Percentiles rank a stretch among this genome's conserved stretches.
These are phyloP conservation scores for Sebastes flavidus DNA, from an alignment of 2,797 vertebrate genomes.

Conservation along the genomic window DNA sequence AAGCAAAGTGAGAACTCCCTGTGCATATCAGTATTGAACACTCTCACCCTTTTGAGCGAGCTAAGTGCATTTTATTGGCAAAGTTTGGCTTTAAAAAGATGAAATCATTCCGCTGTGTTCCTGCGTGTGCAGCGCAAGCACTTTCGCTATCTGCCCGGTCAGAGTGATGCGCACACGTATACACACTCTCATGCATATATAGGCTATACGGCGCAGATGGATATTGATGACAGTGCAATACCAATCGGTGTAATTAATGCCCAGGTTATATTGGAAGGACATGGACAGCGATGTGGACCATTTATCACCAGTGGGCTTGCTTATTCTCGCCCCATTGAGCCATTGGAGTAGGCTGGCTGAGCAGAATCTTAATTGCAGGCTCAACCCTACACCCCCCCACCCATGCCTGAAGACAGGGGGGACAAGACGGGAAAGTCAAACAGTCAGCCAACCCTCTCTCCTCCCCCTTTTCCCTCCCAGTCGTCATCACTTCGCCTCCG, in stretches of 20 bases:
- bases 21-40: constrained; percentile 2
- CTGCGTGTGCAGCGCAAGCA: neutral
- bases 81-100: constrained; percentile 34
- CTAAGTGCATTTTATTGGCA: constrained; percentile 25
- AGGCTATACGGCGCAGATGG: constrained; percentile 47
- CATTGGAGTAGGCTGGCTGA: constrained; percentile 69
- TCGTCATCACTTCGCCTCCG: constrained; percentile 37
- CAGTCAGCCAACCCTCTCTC: constrained; percentile 16
- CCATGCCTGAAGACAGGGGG: constrained; percentile 27
- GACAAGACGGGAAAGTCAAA: constrained; percentile 66
- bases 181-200: constrained; percentile 1
- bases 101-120: constrained; percentile 24
- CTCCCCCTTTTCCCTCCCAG: constrained; percentile 10
- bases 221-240: constrained; percentile 82
- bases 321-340: constrained; percentile 79
- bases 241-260: constrained; percentile 84
- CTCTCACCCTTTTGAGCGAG: neutral
- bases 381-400: constrained; percentile 12
- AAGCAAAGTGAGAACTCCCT: constrained; percentile 4
- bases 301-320: constrained; percentile 79
- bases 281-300: constrained; percentile 71
- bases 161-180: constrained; percentile 19
- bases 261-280: constrained; percentile 79
- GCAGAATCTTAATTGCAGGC: constrained; percentile 78
- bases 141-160: constrained; percentile 5